Percentiles rank a stretch among this genome's conserved stretches.
These are phyloP conservation scores for Papilio demoleus DNA, from an alignment of 2,888 invertebrate genomes.

Conservation along the genomic window DNA sequence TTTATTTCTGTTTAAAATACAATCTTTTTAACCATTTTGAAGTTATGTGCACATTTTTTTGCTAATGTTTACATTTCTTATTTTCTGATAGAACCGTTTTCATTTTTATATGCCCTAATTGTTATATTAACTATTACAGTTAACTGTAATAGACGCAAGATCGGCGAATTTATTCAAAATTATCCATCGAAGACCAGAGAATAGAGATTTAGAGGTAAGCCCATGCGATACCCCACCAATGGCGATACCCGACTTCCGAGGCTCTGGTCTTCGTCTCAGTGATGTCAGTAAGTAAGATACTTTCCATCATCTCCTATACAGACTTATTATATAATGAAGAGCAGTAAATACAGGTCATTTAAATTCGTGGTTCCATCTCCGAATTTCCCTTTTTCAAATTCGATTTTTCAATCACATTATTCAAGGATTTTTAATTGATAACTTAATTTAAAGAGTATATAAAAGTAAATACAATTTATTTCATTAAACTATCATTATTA, in stretches of 20 bases:
- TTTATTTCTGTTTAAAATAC: not conserved
- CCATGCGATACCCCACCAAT: not conserved
- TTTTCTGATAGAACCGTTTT: too few relatives aligned
- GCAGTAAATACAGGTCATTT: too few relatives aligned
- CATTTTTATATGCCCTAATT: not conserved
- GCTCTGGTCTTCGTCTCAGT: slow-evolving; percentile 18
- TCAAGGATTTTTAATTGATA: too few relatives aligned
- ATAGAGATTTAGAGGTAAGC: not conserved
- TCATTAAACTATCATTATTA: too few relatives aligned
- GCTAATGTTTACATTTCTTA: not conserved
- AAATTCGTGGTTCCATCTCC: too few relatives aligned
- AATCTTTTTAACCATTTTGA: not conserved
- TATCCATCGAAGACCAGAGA: slow-evolving; percentile 29
- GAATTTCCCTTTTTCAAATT: too few relatives aligned
- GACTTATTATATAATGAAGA: too few relatives aligned
- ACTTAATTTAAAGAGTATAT: too few relatives aligned
- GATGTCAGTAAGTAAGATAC: slow-evolving; percentile 34
- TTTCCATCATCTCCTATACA: not conserved
- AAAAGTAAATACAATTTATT: too few relatives aligned
- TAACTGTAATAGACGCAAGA: not conserved
- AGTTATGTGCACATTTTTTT: not conserved
- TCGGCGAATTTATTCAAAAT: slow-evolving; percentile 18
- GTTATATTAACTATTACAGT: slow-evolving; percentile 8
- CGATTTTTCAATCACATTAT: too few relatives aligned
- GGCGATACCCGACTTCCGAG: slow-evolving; percentile 25